Percentiles rank a stretch among this genome's conserved stretches.
Conservation (phyloP, 2,888 invertebrate genomes). For the Hydriomena furcata region DNA sequence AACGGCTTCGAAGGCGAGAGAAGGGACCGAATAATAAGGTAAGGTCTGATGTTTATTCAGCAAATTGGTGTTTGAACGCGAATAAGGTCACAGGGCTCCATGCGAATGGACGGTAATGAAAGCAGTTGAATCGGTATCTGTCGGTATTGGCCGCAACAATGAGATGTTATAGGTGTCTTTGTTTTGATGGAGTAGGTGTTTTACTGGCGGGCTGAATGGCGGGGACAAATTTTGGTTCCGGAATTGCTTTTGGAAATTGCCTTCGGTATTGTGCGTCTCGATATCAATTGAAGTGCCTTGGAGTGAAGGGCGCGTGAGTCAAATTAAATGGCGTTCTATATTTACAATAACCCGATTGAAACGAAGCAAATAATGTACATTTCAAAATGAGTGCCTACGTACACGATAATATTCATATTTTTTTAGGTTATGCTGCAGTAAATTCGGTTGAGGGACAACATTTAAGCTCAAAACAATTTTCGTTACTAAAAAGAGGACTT, state of each 20-base stretch:
- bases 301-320: background rate
- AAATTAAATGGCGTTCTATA: background rate
- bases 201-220: slow-evolving; percentile 15
- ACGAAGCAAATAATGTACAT: background rate
- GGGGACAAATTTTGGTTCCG: slow-evolving; percentile 21
- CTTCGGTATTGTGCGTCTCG: slow-evolving; percentile 1
- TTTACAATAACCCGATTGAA: background rate
- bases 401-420: too few species aligned
- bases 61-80: slow-evolving; percentile 69
- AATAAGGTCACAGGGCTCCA: slow-evolving; percentile 44
- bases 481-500: too few species aligned
- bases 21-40: slow-evolving; percentile 92
- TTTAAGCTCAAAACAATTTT: too few species aligned
- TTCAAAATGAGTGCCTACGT: too few species aligned
- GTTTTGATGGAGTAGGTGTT: slow-evolving; percentile 30
- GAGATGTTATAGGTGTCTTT: slow-evolving; percentile 32
- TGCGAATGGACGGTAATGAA: slow-evolving; percentile 55
- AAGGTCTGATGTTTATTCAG: slow-evolving; percentile 68
- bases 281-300: slow-evolving; percentile 3
- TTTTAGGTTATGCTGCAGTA: too few species aligned
- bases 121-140: slow-evolving; percentile 43
- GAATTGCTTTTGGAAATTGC: slow-evolving; percentile 6
- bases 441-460: too few species aligned
- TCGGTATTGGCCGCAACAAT: slow-evolving; percentile 38
- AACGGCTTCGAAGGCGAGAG: slow-evolving; percentile 95